A percentile compares a stretch with the other conserved stretches of the same genome.
These are phyloP conservation scores for Epizoanthus stellaris DNA, from an alignment of 92 coral and sea anemone species.

Conservation along the genomic window DNA sequence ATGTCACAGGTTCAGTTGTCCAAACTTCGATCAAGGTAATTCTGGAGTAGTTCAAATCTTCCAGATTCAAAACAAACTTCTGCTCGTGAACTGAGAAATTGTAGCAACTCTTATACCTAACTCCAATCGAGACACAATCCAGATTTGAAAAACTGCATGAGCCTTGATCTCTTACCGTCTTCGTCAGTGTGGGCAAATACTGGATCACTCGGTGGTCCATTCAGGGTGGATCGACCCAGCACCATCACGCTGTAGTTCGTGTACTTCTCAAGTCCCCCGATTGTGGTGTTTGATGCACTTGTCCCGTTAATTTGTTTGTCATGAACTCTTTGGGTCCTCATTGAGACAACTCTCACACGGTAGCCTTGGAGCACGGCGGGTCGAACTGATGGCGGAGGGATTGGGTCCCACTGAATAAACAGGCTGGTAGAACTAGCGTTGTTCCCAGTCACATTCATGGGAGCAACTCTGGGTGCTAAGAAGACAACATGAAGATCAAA, in stretches of 20 bases:
- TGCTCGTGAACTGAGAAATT: too few relatives aligned
- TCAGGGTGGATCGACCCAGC: neutral
- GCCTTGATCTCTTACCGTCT: slow-evolving; percentile 1
- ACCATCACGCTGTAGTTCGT: slow-evolving; percentile 26
- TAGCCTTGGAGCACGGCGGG: neutral
- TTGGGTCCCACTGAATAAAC: slow-evolving; percentile 20
- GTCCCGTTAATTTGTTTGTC: neutral
- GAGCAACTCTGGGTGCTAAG: slow-evolving; percentile 16
- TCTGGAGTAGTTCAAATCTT: too few relatives aligned
- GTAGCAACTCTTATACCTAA: too few relatives aligned
- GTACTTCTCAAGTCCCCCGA: slow-evolving; percentile 7
- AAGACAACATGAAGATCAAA: neutral
- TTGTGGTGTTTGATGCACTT: neutral
- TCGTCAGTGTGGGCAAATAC: slow-evolving; percentile 2
- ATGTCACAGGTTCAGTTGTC: too few relatives aligned
- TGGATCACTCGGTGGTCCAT: neutral
- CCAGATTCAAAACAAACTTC: too few relatives aligned
- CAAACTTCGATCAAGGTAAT: too few relatives aligned
- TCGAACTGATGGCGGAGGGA: neutral
- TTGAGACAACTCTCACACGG: neutral
- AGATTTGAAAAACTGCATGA: too few relatives aligned
- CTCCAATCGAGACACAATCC: too few relatives aligned
- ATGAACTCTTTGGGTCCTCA: neutral
- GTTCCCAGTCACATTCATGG: slow-evolving; percentile 3
- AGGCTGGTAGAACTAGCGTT: slow-evolving; percentile 19